Evolutionary conservation across 2,888 invertebrate genomes (phyloP).

Genomic region (Iphiclides podalirius): DNA sequence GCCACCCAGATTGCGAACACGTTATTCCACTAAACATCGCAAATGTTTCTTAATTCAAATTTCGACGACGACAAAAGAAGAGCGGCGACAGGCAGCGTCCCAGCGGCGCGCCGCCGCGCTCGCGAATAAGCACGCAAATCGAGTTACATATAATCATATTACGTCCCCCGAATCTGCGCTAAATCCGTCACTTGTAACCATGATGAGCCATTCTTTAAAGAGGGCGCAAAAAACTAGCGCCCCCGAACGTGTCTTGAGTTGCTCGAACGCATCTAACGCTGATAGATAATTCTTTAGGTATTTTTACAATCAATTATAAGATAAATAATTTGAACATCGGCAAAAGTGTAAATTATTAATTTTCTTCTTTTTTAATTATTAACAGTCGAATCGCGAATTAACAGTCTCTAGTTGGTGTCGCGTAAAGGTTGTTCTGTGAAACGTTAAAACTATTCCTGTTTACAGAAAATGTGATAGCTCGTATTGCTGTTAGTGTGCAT

Average conservation of each 20-base stretch:
- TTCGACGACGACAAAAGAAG: conserved; percentile 10
- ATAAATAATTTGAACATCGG: conserved; percentile 2
- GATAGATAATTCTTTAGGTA: no score
- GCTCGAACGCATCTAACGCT: neutral
- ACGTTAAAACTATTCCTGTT: no score
- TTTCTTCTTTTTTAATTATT: no score
- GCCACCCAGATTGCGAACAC: no score
- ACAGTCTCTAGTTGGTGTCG: no score
- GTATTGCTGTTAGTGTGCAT: no score
- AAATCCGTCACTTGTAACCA: conserved; percentile 46
- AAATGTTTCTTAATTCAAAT: conserved; percentile 7
- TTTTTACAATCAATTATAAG: no score
- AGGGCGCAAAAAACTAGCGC: conserved; percentile 32
- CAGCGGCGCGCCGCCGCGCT: conserved; percentile 24
- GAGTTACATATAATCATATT: conserved; percentile 58
- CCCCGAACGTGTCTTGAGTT: conserved; percentile 1
- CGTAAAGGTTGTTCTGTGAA: no score
- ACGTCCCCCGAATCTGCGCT: conserved; percentile 43
- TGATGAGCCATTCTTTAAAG: conserved; percentile 67
- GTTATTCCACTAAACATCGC: no score
- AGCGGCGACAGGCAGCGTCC: conserved; percentile 27
- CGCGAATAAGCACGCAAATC: conserved; percentile 40
- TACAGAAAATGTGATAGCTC: no score
- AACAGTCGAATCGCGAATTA: no score
- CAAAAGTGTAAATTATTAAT: no score